Evolutionary conservation across 2,113 vertebrate species (phyloP), one percentile per base, ranked within the genome.

Genomic region (Rhynchomys soricoides): DNA sequence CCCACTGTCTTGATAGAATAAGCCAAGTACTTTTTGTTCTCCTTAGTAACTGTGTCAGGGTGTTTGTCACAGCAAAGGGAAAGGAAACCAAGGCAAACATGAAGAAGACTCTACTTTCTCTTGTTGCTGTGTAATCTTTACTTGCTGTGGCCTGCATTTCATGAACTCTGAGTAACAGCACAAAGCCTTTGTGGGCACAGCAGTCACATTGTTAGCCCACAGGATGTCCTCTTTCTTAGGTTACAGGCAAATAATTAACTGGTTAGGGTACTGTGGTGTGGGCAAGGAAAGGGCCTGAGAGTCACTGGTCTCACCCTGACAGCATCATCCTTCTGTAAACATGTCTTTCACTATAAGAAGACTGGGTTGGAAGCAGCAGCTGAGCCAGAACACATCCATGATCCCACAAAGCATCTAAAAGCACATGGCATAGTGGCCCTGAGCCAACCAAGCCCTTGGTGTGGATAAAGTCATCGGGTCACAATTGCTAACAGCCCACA

Each of bases 71-170:
- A 83, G n/a, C 57, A 83, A 43, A 6, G 26, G n/a, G 57, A 62
- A 62, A 83, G 24, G 24, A 83, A 83, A 62, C n/a, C n/a, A 15
- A 83, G 81, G 7, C 22, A 62, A 40, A 19, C 10, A 19, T 1
- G 11, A 8, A 7, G 50, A 26, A 7, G 50, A 26, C 1, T 52
- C 57, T 37, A 17, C 45, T 7, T 66, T 34, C 52, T 68, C 24
- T 1, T 17, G 1, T 11, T 3, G 17, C 45, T 22, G 6, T 0
- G 5, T 0, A 3, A 40, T 24, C 19, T 57, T 52, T 3, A 1
- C 34, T n/a, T 93, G 17, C n/a, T 24, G 9, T 79, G 70, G n/a
- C 13, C 34, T 13, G 0, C 6, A 12, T 40, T 26, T 59, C 52
- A 7, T 4, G 8, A 16, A 0, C 59, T 73, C 34, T 17, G 0